Base-by-base conservation (phyloP, 2,113 vertebrate genomes). In the Falcunculus frontatus region DNA sequence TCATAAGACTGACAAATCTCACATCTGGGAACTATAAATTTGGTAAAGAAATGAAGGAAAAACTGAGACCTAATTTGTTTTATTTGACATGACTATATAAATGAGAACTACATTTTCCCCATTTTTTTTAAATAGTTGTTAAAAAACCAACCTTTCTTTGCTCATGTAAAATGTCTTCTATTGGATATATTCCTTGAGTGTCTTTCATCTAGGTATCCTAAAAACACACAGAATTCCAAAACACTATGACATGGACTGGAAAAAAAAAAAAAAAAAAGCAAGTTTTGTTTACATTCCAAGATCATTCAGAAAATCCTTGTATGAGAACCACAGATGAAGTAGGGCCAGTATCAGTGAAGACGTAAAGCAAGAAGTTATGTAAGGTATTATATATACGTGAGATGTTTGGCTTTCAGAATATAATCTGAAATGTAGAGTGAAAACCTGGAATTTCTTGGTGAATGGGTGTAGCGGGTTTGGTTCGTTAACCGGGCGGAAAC, bases 21-120 rank as follows among this genome's bases (percentile, higher is more conserved):
- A 67, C 55, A 30, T 52, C 23, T 68, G 79, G 72, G 78, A 96
- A 63, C 67, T 80, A 78, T 96, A 84, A 92, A 95, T 84, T 47
- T 84, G 25, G 19, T 60, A 73, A 57, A 91, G 69, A 93, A 83
- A 84, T 81, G 4, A 69, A 92, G 56, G 60, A 44, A 62, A 64
- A 84, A 87, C 42, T 91, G 57, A 87, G 33, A 76, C n/a, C 3
- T 47, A 87, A 82, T 93, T 93, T 57, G 9, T 94, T 94, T 94
- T 75, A 84, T 91, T 94, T 91, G 25, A 89, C 41, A 53, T 77
- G 52, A 91, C 35, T n/a, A 22, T 63, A 74, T 63, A 91, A 90
- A 91, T 19, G 2, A 68, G 33, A 89, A 64, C 22, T 86, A 50
- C 17, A 12, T 86, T 78, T 84, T 25, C 27, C 11, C 22, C 26